A percentile compares a stretch with the other conserved stretches of the same genome.
These are phyloP conservation scores for Rhinogobio ventralis DNA, from an alignment of 2,797 vertebrate genomes.

Conservation along the genomic window DNA sequence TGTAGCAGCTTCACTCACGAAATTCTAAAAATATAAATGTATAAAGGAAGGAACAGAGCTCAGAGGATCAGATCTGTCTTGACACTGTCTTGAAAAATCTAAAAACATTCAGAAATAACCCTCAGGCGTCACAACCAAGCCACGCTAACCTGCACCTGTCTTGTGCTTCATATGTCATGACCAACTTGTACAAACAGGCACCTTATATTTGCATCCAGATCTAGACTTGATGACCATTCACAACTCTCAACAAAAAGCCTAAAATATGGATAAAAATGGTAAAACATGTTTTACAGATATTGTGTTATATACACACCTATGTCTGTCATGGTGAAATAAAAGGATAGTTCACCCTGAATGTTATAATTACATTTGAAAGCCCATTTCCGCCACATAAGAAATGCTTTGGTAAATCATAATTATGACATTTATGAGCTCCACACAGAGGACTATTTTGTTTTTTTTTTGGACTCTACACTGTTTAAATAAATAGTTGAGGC, in stretches of 20 bases:
- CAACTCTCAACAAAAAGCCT: neutral
- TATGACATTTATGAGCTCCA: neutral
- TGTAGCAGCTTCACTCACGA: neutral
- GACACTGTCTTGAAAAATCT: neutral
- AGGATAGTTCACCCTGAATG: neutral
- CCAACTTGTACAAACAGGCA: constrained; percentile 50
- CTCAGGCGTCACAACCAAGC: constrained; percentile 50
- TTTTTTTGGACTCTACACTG: neutral
- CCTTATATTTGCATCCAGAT: constrained; percentile 32
- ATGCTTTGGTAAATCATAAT: neutral
- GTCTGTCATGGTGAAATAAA: neutral
- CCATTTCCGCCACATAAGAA: neutral
- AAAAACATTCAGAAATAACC: constrained; percentile 32
- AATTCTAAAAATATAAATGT: neutral
- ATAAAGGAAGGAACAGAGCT: neutral
- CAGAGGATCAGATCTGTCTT: neutral
- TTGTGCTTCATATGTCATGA: constrained; percentile 24
- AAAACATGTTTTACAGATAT: neutral
- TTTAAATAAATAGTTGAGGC: neutral
- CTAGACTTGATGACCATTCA: neutral
- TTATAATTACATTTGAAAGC: neutral
- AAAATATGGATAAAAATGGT: neutral
- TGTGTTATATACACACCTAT: neutral
- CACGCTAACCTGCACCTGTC: constrained; percentile 49
- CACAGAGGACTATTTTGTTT: neutral